Evolutionary conservation across 2,113 vertebrate genomes (phyloP).

Genomic region (Siniperca chuatsi): DNA sequence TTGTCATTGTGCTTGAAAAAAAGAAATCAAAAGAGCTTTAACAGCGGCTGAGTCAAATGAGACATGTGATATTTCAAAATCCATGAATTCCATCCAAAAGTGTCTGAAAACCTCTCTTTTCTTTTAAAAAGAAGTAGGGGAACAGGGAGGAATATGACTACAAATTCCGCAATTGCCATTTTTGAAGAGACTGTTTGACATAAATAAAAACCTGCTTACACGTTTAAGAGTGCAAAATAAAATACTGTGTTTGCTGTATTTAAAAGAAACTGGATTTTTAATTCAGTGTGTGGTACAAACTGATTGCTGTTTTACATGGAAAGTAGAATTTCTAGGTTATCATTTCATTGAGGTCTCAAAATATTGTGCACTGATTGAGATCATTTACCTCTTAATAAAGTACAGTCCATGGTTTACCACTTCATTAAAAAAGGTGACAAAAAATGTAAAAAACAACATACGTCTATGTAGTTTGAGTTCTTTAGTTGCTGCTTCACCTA

Average conservation of each 20-base stretch:
- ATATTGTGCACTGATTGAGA: background rate
- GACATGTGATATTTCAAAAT: background rate
- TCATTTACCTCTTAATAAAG: background rate
- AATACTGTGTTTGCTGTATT: background rate
- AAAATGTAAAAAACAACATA: background rate
- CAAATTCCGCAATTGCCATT: background rate
- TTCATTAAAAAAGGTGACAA: background rate
- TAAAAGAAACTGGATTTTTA: background rate
- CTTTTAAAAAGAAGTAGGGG: background rate
- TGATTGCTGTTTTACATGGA: background rate
- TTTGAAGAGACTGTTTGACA: background rate
- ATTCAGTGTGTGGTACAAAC: too few species aligned
- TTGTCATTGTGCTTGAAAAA: background rate
- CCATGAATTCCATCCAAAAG: background rate
- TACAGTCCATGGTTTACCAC: background rate
- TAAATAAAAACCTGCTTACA: background rate
- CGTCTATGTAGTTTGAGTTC: background rate
- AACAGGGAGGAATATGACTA: background rate
- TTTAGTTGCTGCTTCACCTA: slow-evolving; percentile 7
- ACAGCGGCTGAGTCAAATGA: background rate
- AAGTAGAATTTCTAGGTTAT: background rate
- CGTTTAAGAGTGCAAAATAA: background rate
- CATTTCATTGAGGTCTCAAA: background rate
- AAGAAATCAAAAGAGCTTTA: background rate
- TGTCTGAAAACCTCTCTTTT: background rate